Percentiles rank a stretch among this genome's conserved stretches.
phyloP scores from a whole-genome alignment of 2,888 invertebrate species.

The Tetramorium bicarinatum region DNA sequence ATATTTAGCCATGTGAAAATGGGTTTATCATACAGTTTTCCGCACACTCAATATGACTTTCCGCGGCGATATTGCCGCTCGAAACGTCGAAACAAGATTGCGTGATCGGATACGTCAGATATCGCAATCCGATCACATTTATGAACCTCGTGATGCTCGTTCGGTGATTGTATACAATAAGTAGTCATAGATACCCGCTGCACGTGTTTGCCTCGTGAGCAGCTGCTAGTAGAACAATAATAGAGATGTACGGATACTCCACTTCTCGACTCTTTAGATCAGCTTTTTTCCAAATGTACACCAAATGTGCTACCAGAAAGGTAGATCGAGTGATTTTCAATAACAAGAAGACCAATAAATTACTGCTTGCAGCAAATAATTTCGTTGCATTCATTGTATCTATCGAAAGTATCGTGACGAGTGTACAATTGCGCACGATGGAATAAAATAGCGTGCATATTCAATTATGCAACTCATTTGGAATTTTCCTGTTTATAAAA shows the following conservation, averaged over 20 bases:
- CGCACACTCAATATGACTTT: not conserved
- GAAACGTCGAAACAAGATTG: constrained; percentile 23
- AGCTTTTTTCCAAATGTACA: not conserved
- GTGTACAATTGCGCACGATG: not conserved
- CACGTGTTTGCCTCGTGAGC: constrained; percentile 66
- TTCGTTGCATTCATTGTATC: not conserved
- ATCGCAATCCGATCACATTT: constrained; percentile 31
- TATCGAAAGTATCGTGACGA: not conserved
- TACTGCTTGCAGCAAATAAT: not conserved
- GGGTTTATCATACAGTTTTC: not conserved
- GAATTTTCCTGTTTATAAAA: constrained; percentile 12
- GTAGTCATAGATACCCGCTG: constrained; percentile 37
- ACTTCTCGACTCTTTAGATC: not conserved
- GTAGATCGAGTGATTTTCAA: not conserved
- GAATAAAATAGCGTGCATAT: not conserved
- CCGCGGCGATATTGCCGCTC: not conserved
- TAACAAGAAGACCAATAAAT: not conserved
- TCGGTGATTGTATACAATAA: constrained; percentile 61
- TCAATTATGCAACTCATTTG: constrained; percentile 3
- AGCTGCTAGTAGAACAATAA: constrained; percentile 49
- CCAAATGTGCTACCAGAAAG: too few relatives aligned
- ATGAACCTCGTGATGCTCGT: constrained; percentile 56
- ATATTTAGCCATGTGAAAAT: not conserved
- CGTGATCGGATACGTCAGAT: constrained; percentile 43
- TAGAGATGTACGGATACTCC: constrained; percentile 6